Evolutionary conservation across 2,113 vertebrate genomes (phyloP), one percentile per base, ranked within the genome.

Genomic region (Clarias gariepinus): DNA sequence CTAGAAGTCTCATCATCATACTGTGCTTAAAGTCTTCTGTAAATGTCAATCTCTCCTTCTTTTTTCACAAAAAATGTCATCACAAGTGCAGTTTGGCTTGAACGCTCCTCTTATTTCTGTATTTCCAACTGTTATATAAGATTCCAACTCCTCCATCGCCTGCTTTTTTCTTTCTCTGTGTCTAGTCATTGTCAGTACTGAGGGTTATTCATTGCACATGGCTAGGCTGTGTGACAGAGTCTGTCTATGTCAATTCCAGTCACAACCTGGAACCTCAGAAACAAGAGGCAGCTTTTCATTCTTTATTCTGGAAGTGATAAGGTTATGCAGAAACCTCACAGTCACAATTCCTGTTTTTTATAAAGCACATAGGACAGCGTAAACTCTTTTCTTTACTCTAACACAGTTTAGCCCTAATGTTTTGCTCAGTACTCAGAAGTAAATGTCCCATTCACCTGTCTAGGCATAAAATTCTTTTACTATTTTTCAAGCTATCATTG

Each of bases 141-240:
- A 81, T 81, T 85, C 55, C 80, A 78, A 83, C 53, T 87, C 83
- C 87, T 85, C 64, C 78, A 64, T 63, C 21, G 77, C 78, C 86
- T 85, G 64, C 28, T 53, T 85, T 23, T 47, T 58, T 81, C 64
- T 84, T 11, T 36, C 21, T 83, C 82, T 60, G n/a, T 33, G 73
- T 60, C 52, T 64, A 1, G 63, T 63, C 79, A 66, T 87, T 66
- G 30, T 83, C 89, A 74, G 30, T 47, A 84, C 66, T 82, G 86
- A 88, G 74, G 88, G 85, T n/a, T 86, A 82, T 83, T 78, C 57
- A 73, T 82, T 77, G 66, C 87, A 82, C 64, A 86, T 30, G 82
- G 52, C 57, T 64, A 60, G 30, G 69, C 30, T 28, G 23, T 89
- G 81, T 83, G n/a, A n/a, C 83, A 83, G n/a, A 47, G 85, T 64